These are phyloP conservation scores for Callorhinus ursinus DNA, from an alignment of 2,113 vertebrate species.

Conservation along the genomic window DNA sequence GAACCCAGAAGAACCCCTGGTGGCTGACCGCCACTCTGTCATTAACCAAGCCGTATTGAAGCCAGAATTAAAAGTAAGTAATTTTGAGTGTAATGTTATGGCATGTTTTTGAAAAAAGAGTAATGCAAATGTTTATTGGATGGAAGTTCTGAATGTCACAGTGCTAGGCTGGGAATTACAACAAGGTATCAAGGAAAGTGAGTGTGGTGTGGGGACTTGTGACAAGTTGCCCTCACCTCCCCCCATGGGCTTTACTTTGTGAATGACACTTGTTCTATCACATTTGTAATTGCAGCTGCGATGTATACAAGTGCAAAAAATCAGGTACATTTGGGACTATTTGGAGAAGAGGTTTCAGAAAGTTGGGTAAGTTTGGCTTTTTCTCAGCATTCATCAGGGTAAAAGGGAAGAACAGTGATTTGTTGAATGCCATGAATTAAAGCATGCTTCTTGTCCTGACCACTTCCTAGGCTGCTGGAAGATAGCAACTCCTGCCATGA, in stretches of 20 bases:
- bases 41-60: conserved; percentile 80
- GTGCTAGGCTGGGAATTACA: neutral
- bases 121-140: neutral
- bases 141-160: neutral
- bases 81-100: neutral
- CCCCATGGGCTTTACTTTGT: neutral
- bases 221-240: neutral
- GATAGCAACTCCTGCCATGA: conserved; percentile 81
- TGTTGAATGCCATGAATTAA: neutral
- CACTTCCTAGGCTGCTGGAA: conserved; percentile 80
- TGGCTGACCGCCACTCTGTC: conserved; percentile 80
- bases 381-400: neutral
- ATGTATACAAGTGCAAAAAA: conserved; percentile 86
- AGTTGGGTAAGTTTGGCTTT: conserved; percentile 81
- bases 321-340: conserved; percentile 84
- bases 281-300: conserved; percentile 79
- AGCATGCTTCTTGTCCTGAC: neutral
- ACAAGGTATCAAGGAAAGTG: neutral
- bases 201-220: accelerated
- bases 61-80: conserved; percentile 83
- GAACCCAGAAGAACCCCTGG: conserved; percentile 19
- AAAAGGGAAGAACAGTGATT: neutral
- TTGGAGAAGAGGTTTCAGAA: conserved; percentile 82
- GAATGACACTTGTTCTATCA: neutral
- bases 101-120: neutral